phyloP scores from a whole-genome alignment of 1,140 invertebrate genomes.

The Eumaeus atala region DNA sequence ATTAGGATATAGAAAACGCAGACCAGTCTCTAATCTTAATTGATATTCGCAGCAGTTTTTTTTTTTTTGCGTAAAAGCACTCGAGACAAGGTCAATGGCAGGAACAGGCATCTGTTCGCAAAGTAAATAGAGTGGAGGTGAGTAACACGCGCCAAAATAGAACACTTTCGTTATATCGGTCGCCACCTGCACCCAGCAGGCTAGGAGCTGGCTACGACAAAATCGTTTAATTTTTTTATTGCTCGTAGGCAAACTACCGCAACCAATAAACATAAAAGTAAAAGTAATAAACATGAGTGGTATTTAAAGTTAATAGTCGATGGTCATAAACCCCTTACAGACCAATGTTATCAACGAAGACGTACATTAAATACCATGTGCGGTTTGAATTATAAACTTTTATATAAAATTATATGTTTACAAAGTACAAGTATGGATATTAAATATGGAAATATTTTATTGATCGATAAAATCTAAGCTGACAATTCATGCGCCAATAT shows the following conservation, averaged over 20 bases:
- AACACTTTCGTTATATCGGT: constrained; percentile 53
- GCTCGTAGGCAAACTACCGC: too few species aligned
- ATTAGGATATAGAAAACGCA: constrained; percentile 11
- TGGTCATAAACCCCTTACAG: too few species aligned
- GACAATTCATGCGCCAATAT: too few species aligned
- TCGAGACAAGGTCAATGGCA: constrained; percentile 65
- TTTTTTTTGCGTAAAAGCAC: constrained; percentile 40
- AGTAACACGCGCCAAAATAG: constrained; percentile 58
- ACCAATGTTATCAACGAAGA: too few species aligned
- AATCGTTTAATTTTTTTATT: too few species aligned
- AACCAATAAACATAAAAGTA: too few species aligned
- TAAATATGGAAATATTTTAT: too few species aligned
- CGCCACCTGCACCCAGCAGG: constrained; percentile 28
- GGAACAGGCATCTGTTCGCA: constrained; percentile 49
- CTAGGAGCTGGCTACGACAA: neutral
- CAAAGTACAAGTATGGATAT: too few species aligned
- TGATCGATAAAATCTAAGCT: constrained; percentile 19
- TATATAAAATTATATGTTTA: too few species aligned
- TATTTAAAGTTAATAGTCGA: too few species aligned
- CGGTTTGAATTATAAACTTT: too few species aligned
- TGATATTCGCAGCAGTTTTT: constrained; percentile 38
- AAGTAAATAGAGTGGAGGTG: constrained; percentile 53
- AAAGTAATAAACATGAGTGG: too few species aligned
- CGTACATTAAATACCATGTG: neutral
- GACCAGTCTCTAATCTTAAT: constrained; percentile 19